phyloP scores from a whole-genome alignment of 1,140 invertebrate genomes.

The Watersipora subatra region DNA sequence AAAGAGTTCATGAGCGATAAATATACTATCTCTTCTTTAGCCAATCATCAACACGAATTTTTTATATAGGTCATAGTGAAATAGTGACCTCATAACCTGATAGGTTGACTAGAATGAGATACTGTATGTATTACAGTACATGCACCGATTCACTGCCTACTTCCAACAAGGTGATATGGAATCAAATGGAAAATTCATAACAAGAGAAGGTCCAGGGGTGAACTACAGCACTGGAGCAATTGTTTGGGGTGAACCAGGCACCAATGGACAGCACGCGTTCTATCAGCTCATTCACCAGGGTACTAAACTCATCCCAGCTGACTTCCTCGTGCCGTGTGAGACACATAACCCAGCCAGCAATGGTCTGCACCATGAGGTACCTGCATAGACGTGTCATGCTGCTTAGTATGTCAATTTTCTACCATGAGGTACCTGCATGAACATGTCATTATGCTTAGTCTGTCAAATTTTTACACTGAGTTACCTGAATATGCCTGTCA shows the following conservation, averaged over 20 bases:
- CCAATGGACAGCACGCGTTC: conserved; percentile 69
- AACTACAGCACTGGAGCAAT: conserved; percentile 77
- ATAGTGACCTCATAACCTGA: no score
- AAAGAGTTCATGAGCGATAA: no score
- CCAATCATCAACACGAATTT: no score
- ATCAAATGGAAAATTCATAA: conserved; percentile 91
- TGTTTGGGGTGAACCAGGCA: conserved; percentile 93
- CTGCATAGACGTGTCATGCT: no score
- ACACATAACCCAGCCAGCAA: conserved; percentile 80
- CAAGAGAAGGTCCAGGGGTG: conserved; percentile 58
- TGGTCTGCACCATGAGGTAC: conserved; percentile 56
- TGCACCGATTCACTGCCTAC: conserved; percentile 96
- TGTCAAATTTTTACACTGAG: no score
- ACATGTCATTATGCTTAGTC: no score
- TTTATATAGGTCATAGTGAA: no score
- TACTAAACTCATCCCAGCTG: conserved; percentile 78
- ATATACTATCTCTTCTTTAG: no score
- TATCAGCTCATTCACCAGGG: conserved; percentile 42
- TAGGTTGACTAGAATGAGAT: no score
- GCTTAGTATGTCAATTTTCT: conserved; percentile 1
- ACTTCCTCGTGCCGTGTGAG: conserved; percentile 86
- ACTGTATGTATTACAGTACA: conserved; percentile 58
- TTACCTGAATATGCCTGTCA: no score
- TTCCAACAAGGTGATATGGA: conserved; percentile 99
- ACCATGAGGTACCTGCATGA: no score